phyloP scores from a whole-genome alignment of 2,888 invertebrate species.

The Teleiodes luculella region DNA sequence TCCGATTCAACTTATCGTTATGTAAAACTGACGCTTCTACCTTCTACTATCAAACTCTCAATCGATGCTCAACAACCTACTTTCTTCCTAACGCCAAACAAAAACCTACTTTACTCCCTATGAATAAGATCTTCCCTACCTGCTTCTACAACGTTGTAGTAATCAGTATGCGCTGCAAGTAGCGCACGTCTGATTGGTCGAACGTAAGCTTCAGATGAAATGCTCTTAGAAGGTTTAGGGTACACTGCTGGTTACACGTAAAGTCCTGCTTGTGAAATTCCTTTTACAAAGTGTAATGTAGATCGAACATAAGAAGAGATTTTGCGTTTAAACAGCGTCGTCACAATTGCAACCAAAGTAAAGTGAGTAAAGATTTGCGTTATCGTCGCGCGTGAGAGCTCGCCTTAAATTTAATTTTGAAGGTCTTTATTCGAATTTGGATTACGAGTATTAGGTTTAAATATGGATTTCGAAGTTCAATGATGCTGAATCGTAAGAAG shows the following conservation, averaged over 20 bases:
- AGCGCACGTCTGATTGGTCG: constrained; percentile 61
- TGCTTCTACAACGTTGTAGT: constrained; percentile 5
- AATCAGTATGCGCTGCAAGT: constrained; percentile 62
- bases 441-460: neutral
- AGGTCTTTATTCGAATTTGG: constrained; percentile 1
- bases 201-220: constrained; percentile 27
- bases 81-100: neutral
- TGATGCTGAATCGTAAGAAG: no score
- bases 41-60: neutral
- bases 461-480: neutral
- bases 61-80: neutral
- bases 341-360: neutral
- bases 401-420: constrained; percentile 49
- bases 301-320: neutral
- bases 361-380: constrained; percentile 54
- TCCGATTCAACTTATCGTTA: neutral
- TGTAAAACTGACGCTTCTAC: neutral
- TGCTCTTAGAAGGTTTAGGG: constrained; percentile 37
- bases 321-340: neutral
- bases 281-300: neutral
- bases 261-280: neutral
- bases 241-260: neutral
- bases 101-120: neutral
- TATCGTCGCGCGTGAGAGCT: constrained; percentile 59
- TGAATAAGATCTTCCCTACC: neutral